Conservation (phyloP, 2,113 vertebrate species). For the Stegastes partitus region DNA sequence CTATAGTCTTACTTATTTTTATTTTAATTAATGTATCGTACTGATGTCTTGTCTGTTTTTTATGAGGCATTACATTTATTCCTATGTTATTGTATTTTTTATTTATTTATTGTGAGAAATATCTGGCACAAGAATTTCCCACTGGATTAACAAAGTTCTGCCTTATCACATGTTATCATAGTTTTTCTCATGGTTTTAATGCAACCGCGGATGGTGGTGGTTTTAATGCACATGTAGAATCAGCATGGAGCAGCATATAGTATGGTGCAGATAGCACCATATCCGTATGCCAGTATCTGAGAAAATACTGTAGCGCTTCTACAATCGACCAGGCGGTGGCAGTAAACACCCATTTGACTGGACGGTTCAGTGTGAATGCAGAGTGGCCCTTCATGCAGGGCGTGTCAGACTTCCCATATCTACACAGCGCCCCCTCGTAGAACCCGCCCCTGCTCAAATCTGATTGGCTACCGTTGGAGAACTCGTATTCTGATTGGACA, state of each 20-base stretch:
- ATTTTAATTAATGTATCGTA: too few relatives aligned
- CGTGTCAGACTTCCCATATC: neutral
- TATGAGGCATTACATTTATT: too few relatives aligned
- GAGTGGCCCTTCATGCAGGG: neutral
- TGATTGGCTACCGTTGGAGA: conserved; percentile 41
- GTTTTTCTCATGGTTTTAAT: too few relatives aligned
- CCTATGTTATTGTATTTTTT: too few relatives aligned
- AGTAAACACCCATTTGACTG: conserved; percentile 24
- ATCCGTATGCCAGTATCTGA: neutral
- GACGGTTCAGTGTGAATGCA: neutral
- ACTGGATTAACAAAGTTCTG: too few relatives aligned
- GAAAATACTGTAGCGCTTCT: neutral
- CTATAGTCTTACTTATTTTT: too few relatives aligned
- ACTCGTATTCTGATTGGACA: conserved; percentile 57
- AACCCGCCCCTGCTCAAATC: conserved; percentile 37
- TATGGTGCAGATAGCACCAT: neutral
- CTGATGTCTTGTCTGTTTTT: too few relatives aligned
- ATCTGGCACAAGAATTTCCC: too few relatives aligned
- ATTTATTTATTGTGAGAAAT: too few relatives aligned
- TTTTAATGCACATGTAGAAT: neutral
- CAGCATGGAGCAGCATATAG: neutral
- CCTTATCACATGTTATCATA: too few relatives aligned
- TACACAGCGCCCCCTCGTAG: neutral
- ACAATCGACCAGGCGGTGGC: conserved; percentile 47
- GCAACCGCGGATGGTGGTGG: too few relatives aligned